phyloP scores from a whole-genome alignment of 2,888 invertebrate genomes.

The Odontocolon sp. region DNA sequence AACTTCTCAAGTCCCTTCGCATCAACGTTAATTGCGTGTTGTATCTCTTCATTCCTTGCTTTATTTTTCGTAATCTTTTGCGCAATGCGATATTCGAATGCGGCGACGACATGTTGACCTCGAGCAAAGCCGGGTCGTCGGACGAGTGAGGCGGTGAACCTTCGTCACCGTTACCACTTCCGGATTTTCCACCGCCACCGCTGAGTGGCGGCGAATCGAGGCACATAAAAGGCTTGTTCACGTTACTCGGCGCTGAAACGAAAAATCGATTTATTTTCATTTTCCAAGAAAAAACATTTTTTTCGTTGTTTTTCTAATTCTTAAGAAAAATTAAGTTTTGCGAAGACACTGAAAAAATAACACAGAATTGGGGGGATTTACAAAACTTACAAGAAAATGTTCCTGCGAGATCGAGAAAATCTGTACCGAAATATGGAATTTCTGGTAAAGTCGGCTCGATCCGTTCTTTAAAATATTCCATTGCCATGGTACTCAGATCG shows the following conservation, averaged over 20 bases:
- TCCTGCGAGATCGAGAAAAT: slow-evolving; percentile 90
- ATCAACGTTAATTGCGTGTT: slow-evolving; percentile 91
- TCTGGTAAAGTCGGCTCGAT: slow-evolving; percentile 95
- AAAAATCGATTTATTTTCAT: slow-evolving; percentile 29
- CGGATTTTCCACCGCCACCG: slow-evolving; percentile 82
- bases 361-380: too few species aligned
- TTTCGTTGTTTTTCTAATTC: too few species aligned
- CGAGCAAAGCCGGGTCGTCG: slow-evolving; percentile 80
- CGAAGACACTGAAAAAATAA: too few species aligned
- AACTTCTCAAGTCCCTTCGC: slow-evolving; percentile 89
- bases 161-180: slow-evolving; percentile 79
- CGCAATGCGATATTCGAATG: slow-evolving; percentile 93
- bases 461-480: slow-evolving; percentile 98
- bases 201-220: slow-evolving; percentile 81
- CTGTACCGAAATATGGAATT: slow-evolving; percentile 93
- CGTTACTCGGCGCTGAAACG: slow-evolving; percentile 74
- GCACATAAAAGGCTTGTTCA: slow-evolving; percentile 78
- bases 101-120: slow-evolving; percentile 83
- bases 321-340: too few species aligned
- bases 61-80: slow-evolving; percentile 93
- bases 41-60: slow-evolving; percentile 94
- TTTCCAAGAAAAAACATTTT: slow-evolving; percentile 1
- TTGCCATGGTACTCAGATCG: slow-evolving; percentile 97
- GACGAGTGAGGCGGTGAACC: slow-evolving; percentile 82
- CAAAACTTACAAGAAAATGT: slow-evolving; percentile 85